Evolutionary conservation across 2,888 invertebrate genomes (phyloP), one percentile per base, ranked within the genome.

Genomic region (Euplexia lucipara): DNA sequence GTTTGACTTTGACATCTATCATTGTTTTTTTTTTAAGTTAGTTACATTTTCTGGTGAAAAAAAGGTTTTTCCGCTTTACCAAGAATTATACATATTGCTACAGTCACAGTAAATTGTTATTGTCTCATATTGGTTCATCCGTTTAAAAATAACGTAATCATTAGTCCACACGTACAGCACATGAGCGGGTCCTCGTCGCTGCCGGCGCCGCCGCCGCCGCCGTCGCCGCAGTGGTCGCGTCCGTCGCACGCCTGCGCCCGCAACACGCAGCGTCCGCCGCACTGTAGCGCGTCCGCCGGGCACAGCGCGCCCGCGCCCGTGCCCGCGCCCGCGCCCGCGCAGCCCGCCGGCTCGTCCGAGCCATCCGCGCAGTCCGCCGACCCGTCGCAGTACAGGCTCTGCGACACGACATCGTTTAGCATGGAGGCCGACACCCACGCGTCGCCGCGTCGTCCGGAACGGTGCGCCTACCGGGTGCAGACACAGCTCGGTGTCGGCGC

Each of bases 301-400:
- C 66, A 59, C 62, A 35, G 63, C 70, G 60, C 72, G 88, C 77
- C 41, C 47, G 49, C 47, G n/a, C n/a, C n/a, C 75, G 49, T 39
- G 59, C 49, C 44, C 44, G 74, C 67, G 83, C 92, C n/a, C 75
- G 49, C 42, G 59, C 49, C 44, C 44, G 74, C 67, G 83, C 92
- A 91, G 51, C 87, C 91, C 14, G 88, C 91, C 41, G 96, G 96
- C 91, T 98, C 98, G 88, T 98, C 97, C 56, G 97, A 96, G 9
- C 96, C 96, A 87, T 97, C 97, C 32, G 95, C 95, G 90, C 98
- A 97, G 93, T 95, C 97, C 69, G 90, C 85, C 86, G 96, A 97
- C 78, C 97, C 96, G 91, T 97, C 97, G 92, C 97, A 97, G 87
- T 95, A 96, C 82, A 95, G 90, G 56, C 89, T 94, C 95, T 93